A percentile compares a stretch with the other conserved stretches of the same genome.
Evolutionary conservation across 2,113 vertebrate genomes (phyloP).

Genomic region (Cololabis saira): DNA sequence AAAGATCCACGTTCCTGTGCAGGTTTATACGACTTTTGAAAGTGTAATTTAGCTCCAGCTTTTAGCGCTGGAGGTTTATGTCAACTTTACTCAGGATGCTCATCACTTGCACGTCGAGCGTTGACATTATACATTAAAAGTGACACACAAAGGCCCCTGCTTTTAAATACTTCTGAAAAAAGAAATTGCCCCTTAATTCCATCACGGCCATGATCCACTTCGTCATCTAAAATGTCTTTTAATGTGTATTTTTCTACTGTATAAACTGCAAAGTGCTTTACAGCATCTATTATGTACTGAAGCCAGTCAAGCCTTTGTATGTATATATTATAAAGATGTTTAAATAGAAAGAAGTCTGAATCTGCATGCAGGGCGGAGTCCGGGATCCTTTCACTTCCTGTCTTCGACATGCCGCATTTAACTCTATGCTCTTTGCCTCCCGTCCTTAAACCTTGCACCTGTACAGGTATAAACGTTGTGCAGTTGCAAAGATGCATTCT

Average conservation of each 20-base stretch:
- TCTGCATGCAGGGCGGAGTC: conserved; percentile 25
- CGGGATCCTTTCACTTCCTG: too few relatives aligned
- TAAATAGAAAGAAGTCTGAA: conserved; percentile 1
- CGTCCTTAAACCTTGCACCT: neutral
- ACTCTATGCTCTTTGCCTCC: neutral
- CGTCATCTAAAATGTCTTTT: neutral
- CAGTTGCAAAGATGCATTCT: conserved; percentile 1
- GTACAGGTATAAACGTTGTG: neutral
- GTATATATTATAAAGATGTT: conserved; percentile 4
- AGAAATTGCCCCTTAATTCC: too few relatives aligned
- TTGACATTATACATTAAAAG: neutral
- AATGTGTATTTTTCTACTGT: conserved; percentile 28
- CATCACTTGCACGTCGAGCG: conserved; percentile 37
- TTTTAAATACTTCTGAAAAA: neutral
- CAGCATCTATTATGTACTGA: neutral
- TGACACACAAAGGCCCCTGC: neutral
- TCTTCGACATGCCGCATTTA: neutral
- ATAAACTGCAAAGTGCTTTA: neutral
- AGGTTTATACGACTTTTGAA: neutral
- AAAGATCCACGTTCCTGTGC: neutral
- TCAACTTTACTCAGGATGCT: conserved; percentile 65
- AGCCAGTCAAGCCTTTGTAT: conserved; percentile 28
- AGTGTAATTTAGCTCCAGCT: neutral
- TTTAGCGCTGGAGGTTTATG: too few relatives aligned
- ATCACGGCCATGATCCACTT: neutral